Evolutionary conservation across 2,113 vertebrate species (phyloP).

Genomic region (Campylomormyrus numenius): DNA sequence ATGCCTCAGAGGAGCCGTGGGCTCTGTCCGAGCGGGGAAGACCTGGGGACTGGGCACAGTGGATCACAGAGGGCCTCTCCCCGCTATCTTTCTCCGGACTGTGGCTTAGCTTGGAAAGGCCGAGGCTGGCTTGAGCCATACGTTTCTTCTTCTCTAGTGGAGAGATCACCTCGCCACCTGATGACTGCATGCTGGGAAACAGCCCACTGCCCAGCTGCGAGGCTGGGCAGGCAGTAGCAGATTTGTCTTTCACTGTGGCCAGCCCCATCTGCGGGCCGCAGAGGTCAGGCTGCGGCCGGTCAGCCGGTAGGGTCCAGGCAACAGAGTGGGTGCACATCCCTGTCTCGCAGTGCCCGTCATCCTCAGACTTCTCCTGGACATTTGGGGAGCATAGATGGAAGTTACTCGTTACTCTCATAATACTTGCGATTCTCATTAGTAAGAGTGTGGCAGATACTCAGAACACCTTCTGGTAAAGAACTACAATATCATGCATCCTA

Average conservation of each 20-base stretch:
- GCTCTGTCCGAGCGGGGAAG: constrained; percentile 35
- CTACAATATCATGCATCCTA: constrained; percentile 23
- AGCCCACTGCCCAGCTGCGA: constrained; percentile 54
- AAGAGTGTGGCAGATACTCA: not conserved
- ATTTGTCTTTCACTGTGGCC: constrained; percentile 27
- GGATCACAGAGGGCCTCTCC: constrained; percentile 63
- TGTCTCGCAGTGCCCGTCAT: constrained; percentile 35
- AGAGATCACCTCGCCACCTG: constrained; percentile 74
- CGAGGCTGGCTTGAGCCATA: constrained; percentile 77
- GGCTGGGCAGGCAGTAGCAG: constrained; percentile 36
- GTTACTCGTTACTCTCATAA: not conserved
- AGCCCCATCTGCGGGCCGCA: constrained; percentile 22
- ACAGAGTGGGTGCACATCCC: constrained; percentile 34
- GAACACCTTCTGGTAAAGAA: not conserved
- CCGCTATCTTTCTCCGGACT: constrained; percentile 41
- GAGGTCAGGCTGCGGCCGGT: constrained; percentile 34
- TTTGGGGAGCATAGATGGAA: constrained; percentile 16
- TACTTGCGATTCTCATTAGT: not conserved
- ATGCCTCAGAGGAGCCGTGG: constrained; percentile 54
- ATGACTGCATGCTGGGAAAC: constrained; percentile 53
- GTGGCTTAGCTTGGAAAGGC: constrained; percentile 17
- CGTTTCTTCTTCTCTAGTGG: constrained; percentile 91
- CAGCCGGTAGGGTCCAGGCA: constrained; percentile 43
- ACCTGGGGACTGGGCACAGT: constrained; percentile 50
- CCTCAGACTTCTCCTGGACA: constrained; percentile 37